Evolutionary conservation across 2,888 invertebrate species (phyloP).

Genomic region (Idaea straminata): DNA sequence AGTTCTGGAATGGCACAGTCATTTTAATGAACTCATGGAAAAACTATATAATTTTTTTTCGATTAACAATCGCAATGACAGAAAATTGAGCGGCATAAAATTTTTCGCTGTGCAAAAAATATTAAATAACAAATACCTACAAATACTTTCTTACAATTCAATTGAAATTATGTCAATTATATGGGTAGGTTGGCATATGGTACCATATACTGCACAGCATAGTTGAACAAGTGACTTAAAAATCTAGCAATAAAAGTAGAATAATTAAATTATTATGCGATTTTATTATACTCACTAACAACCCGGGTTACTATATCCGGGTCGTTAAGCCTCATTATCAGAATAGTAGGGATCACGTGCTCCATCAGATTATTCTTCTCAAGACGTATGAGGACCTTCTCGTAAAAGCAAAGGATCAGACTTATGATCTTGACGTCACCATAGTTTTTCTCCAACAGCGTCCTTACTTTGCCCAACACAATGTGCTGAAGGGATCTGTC

Average conservation of each 20-base stretch:
- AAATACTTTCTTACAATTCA: not conserved
- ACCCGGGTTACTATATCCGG: conserved; percentile 93
- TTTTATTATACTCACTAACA: conserved; percentile 89
- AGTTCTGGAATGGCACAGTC: conserved; percentile 84
- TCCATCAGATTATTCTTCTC: conserved; percentile 94
- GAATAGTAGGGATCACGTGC: conserved; percentile 93
- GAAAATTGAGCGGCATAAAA: not conserved
- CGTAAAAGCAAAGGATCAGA: conserved; percentile 88
- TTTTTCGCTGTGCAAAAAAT: not conserved
- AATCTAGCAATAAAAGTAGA: not conserved
- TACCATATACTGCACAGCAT: not conserved
- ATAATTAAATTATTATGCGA: not conserved
- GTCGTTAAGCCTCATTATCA: conserved; percentile 91
- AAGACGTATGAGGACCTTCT: conserved; percentile 89
- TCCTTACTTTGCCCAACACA: conserved; percentile 91
- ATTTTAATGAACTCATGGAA: conserved; percentile 8
- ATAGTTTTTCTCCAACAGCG: conserved; percentile 88
- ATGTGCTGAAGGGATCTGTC: conserved; percentile 89
- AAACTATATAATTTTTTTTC: not conserved
- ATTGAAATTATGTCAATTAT: too few relatives aligned
- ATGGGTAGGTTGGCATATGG: not conserved
- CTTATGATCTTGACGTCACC: conserved; percentile 89
- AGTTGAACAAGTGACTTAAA: not conserved
- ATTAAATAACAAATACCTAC: conserved; percentile 8
- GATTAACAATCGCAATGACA: not conserved